phyloP scores from a whole-genome alignment of 2,888 invertebrate species.

The Lasioglossum villosulum region DNA sequence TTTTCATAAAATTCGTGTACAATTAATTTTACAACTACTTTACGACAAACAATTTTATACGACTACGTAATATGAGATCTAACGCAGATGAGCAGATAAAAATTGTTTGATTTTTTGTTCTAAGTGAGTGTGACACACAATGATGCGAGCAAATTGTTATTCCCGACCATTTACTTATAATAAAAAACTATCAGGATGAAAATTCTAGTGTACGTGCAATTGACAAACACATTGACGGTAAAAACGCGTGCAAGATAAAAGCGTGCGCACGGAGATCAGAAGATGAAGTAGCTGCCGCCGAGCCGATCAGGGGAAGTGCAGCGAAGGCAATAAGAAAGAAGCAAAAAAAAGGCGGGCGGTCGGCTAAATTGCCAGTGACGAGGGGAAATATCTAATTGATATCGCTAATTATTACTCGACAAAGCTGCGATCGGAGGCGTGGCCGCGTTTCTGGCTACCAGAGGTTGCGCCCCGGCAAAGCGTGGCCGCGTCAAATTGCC shows the following conservation, averaged over 20 bases:
- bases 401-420: conserved; percentile 69
- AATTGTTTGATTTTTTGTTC: background rate
- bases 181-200: background rate
- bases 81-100: too few relatives aligned
- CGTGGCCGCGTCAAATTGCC: conserved; percentile 37
- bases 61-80: background rate
- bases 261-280: background rate
- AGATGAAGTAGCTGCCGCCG: conserved; percentile 7
- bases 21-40: too few relatives aligned
- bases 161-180: background rate
- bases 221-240: background rate
- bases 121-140: too few relatives aligned
- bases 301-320: background rate
- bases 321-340: background rate
- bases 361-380: conserved; percentile 57
- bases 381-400: conserved; percentile 73
- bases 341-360: background rate
- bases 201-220: background rate
- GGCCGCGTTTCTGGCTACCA: conserved; percentile 50
- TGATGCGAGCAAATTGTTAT: background rate
- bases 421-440: conserved; percentile 57
- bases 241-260: background rate
- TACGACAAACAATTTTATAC: background rate
- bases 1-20: background rate
- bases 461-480: conserved; percentile 32